phyloP scores from a whole-genome alignment of 2,888 invertebrate genomes.

The Axea sp. region DNA sequence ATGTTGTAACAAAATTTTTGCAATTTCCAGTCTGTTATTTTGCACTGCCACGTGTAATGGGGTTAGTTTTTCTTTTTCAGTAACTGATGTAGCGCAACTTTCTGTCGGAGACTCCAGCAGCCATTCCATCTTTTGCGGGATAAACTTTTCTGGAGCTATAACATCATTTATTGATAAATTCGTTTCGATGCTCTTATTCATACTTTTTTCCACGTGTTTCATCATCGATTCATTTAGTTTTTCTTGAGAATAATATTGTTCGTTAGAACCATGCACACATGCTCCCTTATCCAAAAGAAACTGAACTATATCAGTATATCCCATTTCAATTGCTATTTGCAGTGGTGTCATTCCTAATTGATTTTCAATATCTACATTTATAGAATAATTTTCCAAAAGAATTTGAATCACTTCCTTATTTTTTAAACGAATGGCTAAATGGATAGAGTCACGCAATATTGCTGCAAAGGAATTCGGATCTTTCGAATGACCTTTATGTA shows the following conservation, averaged over 20 bases:
- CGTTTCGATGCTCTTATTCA: too few species aligned
- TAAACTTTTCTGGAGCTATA: background rate
- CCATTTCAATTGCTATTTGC: conserved; percentile 31
- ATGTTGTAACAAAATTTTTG: conserved; percentile 1
- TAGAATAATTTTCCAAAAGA: conserved; percentile 17
- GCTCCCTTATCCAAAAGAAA: conserved; percentile 26
- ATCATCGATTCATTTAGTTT: too few species aligned
- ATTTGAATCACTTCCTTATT: conserved; percentile 29
- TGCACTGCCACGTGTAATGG: conserved; percentile 26
- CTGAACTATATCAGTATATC: conserved; percentile 9
- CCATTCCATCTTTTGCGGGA: conserved; percentile 4
- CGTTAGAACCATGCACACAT: background rate
- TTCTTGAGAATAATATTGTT: background rate
- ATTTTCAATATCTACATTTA: conserved; percentile 37
- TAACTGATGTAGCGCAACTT: background rate
- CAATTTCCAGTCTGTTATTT: conserved; percentile 29
- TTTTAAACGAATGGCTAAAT: conserved; percentile 26
- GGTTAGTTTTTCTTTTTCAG: background rate
- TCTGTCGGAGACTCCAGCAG: background rate
- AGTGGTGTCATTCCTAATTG: conserved; percentile 1
- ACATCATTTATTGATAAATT: background rate
- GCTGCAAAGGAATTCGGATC: conserved; percentile 21
- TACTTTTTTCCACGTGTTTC: too few species aligned
- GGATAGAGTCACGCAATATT: conserved; percentile 9
- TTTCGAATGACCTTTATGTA: conserved; percentile 13